A percentile compares a stretch with the other conserved stretches of the same genome.
Conservation (phyloP, 2,113 vertebrate genomes). For the Lota lota region DNA sequence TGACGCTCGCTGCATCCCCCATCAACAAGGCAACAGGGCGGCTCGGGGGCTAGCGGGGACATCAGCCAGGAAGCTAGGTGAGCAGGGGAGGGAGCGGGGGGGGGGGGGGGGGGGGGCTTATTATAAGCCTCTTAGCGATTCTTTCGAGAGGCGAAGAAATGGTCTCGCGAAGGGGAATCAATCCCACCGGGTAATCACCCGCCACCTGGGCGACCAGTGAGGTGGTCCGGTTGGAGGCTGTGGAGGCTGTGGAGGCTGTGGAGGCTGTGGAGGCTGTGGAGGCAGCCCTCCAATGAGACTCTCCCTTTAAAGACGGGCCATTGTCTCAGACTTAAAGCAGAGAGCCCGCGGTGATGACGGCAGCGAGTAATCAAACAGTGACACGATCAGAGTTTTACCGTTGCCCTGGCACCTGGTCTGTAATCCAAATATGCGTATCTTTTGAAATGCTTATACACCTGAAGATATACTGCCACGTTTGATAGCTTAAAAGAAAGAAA, state of each 20-base stretch:
- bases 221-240: slow-evolving; percentile 34
- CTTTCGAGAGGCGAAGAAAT: slow-evolving; percentile 67
- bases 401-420: slow-evolving; percentile 26
- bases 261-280: too few species aligned
- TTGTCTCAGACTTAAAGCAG: slow-evolving; percentile 69
- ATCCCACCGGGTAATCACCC: slow-evolving; percentile 64
- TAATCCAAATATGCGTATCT: slow-evolving; percentile 37
- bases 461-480: not conserved
- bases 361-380: slow-evolving; percentile 62
- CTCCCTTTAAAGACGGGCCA: slow-evolving; percentile 44
- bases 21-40: slow-evolving; percentile 76
- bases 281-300: slow-evolving; percentile 61
- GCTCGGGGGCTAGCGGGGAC: slow-evolving; percentile 48
- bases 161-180: slow-evolving; percentile 68
- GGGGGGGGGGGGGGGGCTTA: slow-evolving; percentile 49
- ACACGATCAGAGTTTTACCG: slow-evolving; percentile 45
- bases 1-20: slow-evolving; percentile 50
- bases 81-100: slow-evolving; percentile 22
- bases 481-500: not conserved
- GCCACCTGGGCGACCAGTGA: slow-evolving; percentile 33
- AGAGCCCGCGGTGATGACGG: slow-evolving; percentile 60
- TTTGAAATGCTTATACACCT: slow-evolving; percentile 13
- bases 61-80: slow-evolving; percentile 64
- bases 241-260: too few species aligned
- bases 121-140: slow-evolving; percentile 73